phyloP scores from a whole-genome alignment of 1,140 invertebrate genomes.

The Drosophila tristis region DNA sequence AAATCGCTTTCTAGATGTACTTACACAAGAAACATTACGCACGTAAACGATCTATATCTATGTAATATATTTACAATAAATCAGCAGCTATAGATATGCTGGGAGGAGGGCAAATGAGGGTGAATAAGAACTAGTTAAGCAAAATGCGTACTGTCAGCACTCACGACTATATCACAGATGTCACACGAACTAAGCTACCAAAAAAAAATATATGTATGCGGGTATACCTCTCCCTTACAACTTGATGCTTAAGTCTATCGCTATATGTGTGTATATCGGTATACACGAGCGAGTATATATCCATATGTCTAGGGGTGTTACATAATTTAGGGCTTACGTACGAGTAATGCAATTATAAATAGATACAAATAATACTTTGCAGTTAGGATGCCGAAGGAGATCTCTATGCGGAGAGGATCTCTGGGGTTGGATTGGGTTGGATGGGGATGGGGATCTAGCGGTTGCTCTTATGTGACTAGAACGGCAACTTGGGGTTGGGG shows the following conservation, averaged over 20 bases:
- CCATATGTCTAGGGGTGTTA: no score
- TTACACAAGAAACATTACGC: constrained; percentile 14
- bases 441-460: neutral
- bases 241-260: no score
- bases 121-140: constrained; percentile 60
- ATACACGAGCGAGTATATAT: no score
- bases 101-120: constrained; percentile 3
- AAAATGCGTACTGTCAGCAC: constrained; percentile 44
- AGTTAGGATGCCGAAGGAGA: constrained; percentile 36
- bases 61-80: constrained; percentile 24
- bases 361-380: constrained; percentile 46
- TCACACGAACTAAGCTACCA: constrained; percentile 42
- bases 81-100: neutral
- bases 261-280: no score
- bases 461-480: constrained; percentile 73
- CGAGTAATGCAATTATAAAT: constrained; percentile 19
- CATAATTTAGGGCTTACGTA: no score
- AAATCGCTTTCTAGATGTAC: constrained; percentile 42
- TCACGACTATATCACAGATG: constrained; percentile 71
- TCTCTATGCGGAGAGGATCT: neutral
- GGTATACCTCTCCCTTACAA: no score
- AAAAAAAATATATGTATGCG: constrained; percentile 31
- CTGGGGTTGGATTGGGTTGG: neutral
- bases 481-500: constrained; percentile 59
- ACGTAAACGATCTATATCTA: neutral